Evolutionary conservation across 2,888 invertebrate genomes (phyloP), one percentile per base, ranked within the genome.

Genomic region (Graphium colonna): DNA sequence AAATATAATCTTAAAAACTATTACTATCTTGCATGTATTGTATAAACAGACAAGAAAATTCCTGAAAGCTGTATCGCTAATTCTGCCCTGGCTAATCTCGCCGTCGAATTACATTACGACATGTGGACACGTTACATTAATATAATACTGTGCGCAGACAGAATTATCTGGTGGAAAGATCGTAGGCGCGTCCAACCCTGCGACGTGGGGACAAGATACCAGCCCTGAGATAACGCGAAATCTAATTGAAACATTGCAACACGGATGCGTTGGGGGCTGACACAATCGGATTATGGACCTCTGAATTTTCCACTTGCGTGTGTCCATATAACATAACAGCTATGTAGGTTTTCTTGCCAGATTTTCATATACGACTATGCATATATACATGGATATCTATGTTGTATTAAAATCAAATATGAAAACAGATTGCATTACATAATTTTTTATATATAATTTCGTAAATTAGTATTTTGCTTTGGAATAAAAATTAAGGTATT

Each of bases 191-290:
- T 26, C 26, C 39, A 28, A 26, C 17, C 38, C 15, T 12, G 26
- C 47, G 21, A 46, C 67, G 65, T 61, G 61, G 56, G 59, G 56
- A 60, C 56, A 55, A 60, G 76, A 73, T 73, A 58, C 58, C 57
- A 51, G 59, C 50, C 44, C 56, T 47, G 45, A 75, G 75, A 77
- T 75, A 74, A 67, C 65, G 52, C 61, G 59, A 61, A 62, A 68
- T 73, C 68, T 77, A 79, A 79, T 79, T 79, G 77, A 78, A 79
- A 79, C 66, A 65, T 60, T 51, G 63, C 62, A 55, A 52, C 54
- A 51, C 58, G 28, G 53, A 55, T 47, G 51, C 39, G 55, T 53
- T 16, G 36, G 54, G 56, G 51, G 57, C 43, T 18, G 28, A 26
- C 12, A 8, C 12, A 21, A 61, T 63, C 43, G 62, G 60, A 60